Conservation (phyloP, 1,140 invertebrate species). For the Aphelenchoides fujianensis region DNA sequence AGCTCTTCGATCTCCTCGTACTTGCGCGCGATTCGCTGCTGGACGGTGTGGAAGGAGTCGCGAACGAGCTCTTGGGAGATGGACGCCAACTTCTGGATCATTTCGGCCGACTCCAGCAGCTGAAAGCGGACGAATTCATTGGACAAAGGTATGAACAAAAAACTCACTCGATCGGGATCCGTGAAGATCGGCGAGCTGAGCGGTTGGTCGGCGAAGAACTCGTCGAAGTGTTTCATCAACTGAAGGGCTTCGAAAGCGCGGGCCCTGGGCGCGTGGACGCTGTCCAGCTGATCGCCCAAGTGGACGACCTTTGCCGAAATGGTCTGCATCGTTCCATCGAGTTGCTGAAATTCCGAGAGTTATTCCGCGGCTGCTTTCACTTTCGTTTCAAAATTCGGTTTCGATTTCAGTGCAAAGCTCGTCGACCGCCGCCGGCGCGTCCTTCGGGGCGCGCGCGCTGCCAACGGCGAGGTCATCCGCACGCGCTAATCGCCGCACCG, state of each 20-base stretch:
- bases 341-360: conserved; percentile 75
- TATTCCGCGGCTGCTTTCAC: too few relatives aligned
- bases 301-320: conserved; percentile 95
- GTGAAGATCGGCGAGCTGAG: conserved; percentile 80
- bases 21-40: conserved; percentile 55
- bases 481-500: too few relatives aligned
- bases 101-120: conserved; percentile 92
- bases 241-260: conserved; percentile 89
- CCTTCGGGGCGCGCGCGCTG: too few relatives aligned
- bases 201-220: conserved; percentile 83
- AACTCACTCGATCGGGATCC: conserved; percentile 71
- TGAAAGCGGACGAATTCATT: conserved; percentile 63
- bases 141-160: too few relatives aligned
- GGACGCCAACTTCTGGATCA: conserved; percentile 91
- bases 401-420: too few relatives aligned
- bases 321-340: conserved; percentile 91
- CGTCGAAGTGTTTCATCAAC: conserved; percentile 85
- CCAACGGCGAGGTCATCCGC: not conserved
- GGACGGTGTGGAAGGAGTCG: conserved; percentile 61
- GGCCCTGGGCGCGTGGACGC: conserved; percentile 86
- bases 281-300: conserved; percentile 92
- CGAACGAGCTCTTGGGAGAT: conserved; percentile 85
- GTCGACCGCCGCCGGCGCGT: too few relatives aligned
- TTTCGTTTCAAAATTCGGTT: too few relatives aligned
- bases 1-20: conserved; percentile 89